phyloP scores from a whole-genome alignment of 2,888 invertebrate genomes.

The Ichneumoninae sp. region DNA sequence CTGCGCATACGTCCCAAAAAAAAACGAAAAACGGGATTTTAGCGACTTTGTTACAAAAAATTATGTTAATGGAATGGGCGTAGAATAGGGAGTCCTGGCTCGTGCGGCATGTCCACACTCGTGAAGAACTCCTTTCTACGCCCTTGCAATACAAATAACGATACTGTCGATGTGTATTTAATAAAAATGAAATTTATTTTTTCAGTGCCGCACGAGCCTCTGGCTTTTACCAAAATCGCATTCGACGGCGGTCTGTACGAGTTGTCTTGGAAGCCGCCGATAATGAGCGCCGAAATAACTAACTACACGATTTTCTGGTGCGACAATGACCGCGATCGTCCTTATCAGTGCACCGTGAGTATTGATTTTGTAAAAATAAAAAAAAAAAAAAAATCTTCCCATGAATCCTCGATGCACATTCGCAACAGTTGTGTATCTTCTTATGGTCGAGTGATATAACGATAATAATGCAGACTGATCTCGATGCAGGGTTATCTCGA shows the following conservation, averaged over 20 bases:
- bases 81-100: too few relatives aligned
- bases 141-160: not conserved
- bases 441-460: not conserved
- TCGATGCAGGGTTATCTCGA: slow-evolving; percentile 86
- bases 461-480: slow-evolving; percentile 1
- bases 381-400: not conserved
- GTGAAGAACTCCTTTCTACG: too few relatives aligned
- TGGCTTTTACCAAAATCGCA: slow-evolving; percentile 90
- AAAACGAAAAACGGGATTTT: too few relatives aligned
- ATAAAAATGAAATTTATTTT: slow-evolving; percentile 45
- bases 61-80: too few relatives aligned
- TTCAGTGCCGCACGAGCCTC: slow-evolving; percentile 85
- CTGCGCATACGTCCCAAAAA: too few relatives aligned
- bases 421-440: not conserved
- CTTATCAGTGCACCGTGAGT: slow-evolving; percentile 86
- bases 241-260: slow-evolving; percentile 90
- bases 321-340: slow-evolving; percentile 86
- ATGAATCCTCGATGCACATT: too few relatives aligned
- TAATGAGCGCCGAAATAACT: slow-evolving; percentile 84
- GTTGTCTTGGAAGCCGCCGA: slow-evolving; percentile 90
- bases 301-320: slow-evolving; percentile 95
- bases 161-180: not conserved
- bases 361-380: slow-evolving; percentile 20
- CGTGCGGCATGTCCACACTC: too few relatives aligned
- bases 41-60: not conserved